A percentile compares a stretch with the other conserved stretches of the same genome.
These are phyloP conservation scores for Torymus tubicola DNA, from an alignment of 2,888 invertebrate species.

Conservation along the genomic window DNA sequence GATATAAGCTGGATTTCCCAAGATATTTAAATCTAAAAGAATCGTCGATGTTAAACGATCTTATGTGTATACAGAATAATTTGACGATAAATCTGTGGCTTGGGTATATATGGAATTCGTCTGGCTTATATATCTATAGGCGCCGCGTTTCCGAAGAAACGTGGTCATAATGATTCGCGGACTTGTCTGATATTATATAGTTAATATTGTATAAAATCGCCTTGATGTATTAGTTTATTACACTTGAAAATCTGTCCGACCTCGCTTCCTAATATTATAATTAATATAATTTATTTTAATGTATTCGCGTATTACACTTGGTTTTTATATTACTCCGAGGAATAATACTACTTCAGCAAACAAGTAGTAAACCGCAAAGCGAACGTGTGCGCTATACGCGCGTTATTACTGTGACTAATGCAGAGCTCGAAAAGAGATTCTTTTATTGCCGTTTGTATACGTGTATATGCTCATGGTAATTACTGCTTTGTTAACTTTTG, in stretches of 20 bases:
- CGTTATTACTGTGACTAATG: not conserved
- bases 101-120: too few species aligned
- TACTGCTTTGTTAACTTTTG: too few species aligned
- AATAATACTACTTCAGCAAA: too few species aligned
- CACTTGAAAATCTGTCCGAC: too few species aligned
- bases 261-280: not conserved
- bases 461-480: not conserved
- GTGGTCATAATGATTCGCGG: too few species aligned
- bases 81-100: slow-evolving; percentile 12
- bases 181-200: too few species aligned
- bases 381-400: not conserved
- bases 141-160: too few species aligned
- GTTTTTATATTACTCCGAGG: not conserved
- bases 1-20: slow-evolving; percentile 3
- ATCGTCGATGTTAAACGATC: not conserved
- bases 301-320: not conserved
- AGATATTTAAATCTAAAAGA: slow-evolving; percentile 1
- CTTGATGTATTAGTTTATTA: too few species aligned
- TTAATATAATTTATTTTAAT: slow-evolving; percentile 13
- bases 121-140: too few species aligned
- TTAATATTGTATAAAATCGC: too few species aligned
- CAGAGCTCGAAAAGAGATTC: not conserved
- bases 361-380: not conserved
- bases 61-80: slow-evolving; percentile 7
- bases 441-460: not conserved